Evolutionary conservation across 2,797 vertebrate genomes (phyloP).

Genomic region (Setipinna tenuifilis): DNA sequence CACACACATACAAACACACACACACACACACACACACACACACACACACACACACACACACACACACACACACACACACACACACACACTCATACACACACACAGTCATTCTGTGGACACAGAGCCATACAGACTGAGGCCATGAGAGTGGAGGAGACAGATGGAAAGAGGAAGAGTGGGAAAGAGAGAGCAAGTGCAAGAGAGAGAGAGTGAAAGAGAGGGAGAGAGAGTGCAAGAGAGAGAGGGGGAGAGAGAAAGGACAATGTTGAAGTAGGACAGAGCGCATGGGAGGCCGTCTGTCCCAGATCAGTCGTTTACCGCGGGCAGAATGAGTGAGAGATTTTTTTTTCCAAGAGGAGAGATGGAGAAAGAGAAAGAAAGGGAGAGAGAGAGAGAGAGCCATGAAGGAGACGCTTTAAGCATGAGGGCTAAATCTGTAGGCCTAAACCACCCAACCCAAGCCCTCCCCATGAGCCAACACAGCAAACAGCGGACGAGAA

Average conservation of each 20-base stretch:
- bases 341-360: slow-evolving; percentile 38
- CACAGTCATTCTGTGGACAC: slow-evolving; percentile 17
- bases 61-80: slow-evolving; percentile 14
- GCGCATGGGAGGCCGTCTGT: slow-evolving; percentile 77
- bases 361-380: slow-evolving; percentile 28
- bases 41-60: not conserved
- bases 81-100: not conserved
- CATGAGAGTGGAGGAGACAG: slow-evolving; percentile 2
- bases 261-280: slow-evolving; percentile 76
- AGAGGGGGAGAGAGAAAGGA: slow-evolving; percentile 58
- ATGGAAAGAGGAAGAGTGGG: slow-evolving; percentile 32
- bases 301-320: slow-evolving; percentile 77
- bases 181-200: slow-evolving; percentile 20
- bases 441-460: slow-evolving; percentile 60
- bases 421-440: slow-evolving; percentile 68
- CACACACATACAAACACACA: too few species aligned
- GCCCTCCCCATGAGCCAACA: slow-evolving; percentile 47
- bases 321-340: slow-evolving; percentile 49
- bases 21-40: slow-evolving; percentile 14
- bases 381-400: slow-evolving; percentile 27
- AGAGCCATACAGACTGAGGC: slow-evolving; percentile 25
- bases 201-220: slow-evolving; percentile 30
- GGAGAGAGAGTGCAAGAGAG: slow-evolving; percentile 11
- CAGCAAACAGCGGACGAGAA: slow-evolving; percentile 62
- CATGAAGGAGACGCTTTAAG: slow-evolving; percentile 48